Conservation (phyloP, 2,888 invertebrate genomes). For the Zaprionus bogoriensis region DNA sequence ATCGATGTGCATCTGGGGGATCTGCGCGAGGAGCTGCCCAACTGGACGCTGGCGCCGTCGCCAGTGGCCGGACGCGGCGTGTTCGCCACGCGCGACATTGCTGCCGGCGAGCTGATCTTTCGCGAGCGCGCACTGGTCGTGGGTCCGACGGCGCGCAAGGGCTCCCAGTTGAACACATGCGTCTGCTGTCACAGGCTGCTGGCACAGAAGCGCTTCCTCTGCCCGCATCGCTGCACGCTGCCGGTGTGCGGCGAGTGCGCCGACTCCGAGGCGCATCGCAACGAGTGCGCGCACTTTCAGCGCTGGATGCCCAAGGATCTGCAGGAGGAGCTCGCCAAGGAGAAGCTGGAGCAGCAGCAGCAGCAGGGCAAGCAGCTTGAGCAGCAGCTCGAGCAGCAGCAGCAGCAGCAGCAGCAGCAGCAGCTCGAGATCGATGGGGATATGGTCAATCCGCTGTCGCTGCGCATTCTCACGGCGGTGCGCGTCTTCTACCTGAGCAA, state of each 20-base stretch:
- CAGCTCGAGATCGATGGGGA: conserved; percentile 13
- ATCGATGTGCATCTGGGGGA: conserved; percentile 80
- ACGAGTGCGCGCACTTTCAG: conserved; percentile 87
- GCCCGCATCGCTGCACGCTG: conserved; percentile 87
- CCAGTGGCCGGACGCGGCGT: conserved; percentile 88
- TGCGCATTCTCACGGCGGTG: conserved; percentile 80
- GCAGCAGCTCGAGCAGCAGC: neutral
- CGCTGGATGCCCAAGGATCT: conserved; percentile 84
- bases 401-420: neutral
- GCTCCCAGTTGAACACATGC: conserved; percentile 85
- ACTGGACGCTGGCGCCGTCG: conserved; percentile 86
- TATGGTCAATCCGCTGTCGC: conserved; percentile 74
- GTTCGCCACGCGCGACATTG: conserved; percentile 87
- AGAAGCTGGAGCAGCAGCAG: neutral
- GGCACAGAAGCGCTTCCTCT: conserved; percentile 83
- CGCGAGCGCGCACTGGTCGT: conserved; percentile 87
- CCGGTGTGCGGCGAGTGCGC: conserved; percentile 88
- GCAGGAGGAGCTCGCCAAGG: conserved; percentile 26
- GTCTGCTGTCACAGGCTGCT: conserved; percentile 86
- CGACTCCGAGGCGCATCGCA: conserved; percentile 84
- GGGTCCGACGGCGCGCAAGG: conserved; percentile 86
- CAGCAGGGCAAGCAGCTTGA: too few species aligned
- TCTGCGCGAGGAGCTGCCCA: conserved; percentile 74
- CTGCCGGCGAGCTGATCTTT: conserved; percentile 88
- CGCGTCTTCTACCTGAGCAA: conserved; percentile 79